These are phyloP conservation scores for Okamejei kenojei DNA, from an alignment of 2,797 vertebrate genomes.

Conservation along the genomic window DNA sequence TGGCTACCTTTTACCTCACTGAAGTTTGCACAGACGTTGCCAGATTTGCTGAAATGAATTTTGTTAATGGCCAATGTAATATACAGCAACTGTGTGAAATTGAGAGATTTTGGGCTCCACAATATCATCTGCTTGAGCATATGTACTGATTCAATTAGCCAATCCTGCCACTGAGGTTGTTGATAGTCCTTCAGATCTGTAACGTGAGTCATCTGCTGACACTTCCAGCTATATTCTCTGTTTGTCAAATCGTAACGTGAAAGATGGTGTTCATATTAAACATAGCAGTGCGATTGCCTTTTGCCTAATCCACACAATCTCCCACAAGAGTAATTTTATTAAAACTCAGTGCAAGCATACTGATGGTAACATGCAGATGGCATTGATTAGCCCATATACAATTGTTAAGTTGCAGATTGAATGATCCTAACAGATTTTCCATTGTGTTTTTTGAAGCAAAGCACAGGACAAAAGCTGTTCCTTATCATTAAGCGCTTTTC, in stretches of 20 bases:
- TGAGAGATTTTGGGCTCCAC: constrained; percentile 10
- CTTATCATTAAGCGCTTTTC: neutral
- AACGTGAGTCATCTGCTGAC: constrained; percentile 29
- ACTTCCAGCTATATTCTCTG: constrained; percentile 21
- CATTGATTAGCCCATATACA: neutral
- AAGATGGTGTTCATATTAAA: constrained; percentile 23
- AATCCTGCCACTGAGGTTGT: neutral
- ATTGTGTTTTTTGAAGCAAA: neutral
- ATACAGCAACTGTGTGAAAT: neutral
- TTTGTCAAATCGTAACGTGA: constrained; percentile 24
- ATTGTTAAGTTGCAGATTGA: neutral
- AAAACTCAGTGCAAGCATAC: neutral
- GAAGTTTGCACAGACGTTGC: neutral
- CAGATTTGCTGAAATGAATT: neutral
- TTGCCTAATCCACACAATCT: neutral
- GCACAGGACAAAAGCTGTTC: neutral
- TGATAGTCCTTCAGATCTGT: constrained; percentile 27
- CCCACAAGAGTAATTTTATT: neutral
- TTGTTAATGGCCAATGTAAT: constrained; percentile 27
- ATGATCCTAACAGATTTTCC: neutral
- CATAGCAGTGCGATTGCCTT: neutral
- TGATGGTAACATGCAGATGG: neutral
- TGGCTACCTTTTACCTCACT: constrained; percentile 6
- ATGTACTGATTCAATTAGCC: constrained; percentile 31
- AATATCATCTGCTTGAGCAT: constrained; percentile 28